Evolutionary conservation across 2,888 invertebrate species (phyloP).

Genomic region (Thera britannica): DNA sequence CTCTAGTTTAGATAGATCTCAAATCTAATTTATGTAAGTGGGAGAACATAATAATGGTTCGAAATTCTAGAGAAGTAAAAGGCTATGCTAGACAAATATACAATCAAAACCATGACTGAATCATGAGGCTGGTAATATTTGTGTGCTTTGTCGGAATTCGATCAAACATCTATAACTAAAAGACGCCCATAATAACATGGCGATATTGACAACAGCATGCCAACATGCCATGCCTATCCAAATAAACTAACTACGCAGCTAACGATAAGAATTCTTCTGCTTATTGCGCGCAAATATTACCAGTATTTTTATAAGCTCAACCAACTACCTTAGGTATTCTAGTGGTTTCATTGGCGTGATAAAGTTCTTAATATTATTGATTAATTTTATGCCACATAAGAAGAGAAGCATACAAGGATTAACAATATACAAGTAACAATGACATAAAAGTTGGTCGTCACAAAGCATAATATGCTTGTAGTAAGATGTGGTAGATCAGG

Average conservation of each 20-base stretch:
- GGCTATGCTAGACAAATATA: too few species aligned
- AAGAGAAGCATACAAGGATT: too few species aligned
- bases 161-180: conserved; percentile 5
- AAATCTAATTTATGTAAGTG: too few species aligned
- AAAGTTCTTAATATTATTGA: not conserved
- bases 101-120: too few species aligned
- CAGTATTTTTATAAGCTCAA: not conserved
- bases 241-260: conserved; percentile 20
- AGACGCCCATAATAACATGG: conserved; percentile 8
- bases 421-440: too few species aligned
- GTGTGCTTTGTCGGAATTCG: conserved; percentile 8
- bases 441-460: too few species aligned
- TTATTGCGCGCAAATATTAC: conserved; percentile 5
- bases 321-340: not conserved
- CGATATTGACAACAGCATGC: conserved; percentile 14
- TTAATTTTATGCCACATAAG: too few species aligned
- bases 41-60: too few species aligned
- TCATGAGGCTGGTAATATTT: conserved; percentile 1
- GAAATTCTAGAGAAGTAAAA: too few species aligned
- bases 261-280: conserved; percentile 3
- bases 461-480: too few species aligned
- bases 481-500: too few species aligned
- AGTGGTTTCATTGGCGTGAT: not conserved
- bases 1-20: too few species aligned
- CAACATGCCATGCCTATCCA: conserved; percentile 10